Evolutionary conservation across 2,797 vertebrate genomes (phyloP).

Genomic region (Leucoraja ocellata): DNA sequence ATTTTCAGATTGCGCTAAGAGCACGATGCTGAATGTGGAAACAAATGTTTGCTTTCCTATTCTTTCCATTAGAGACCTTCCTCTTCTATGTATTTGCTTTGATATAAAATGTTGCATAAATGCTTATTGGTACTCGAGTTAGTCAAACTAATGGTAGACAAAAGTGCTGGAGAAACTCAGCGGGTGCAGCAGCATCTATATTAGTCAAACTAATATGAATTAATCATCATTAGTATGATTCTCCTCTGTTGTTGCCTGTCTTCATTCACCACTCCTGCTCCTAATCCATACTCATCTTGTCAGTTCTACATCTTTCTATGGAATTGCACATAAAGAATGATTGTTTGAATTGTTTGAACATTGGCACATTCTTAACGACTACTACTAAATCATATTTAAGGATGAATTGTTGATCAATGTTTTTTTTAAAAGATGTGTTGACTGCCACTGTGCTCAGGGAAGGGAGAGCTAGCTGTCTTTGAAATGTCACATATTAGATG

Average conservation of each 20-base stretch:
- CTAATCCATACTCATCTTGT: too few species aligned
- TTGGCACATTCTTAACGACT: neutral
- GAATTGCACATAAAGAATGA: neutral
- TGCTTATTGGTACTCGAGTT: neutral
- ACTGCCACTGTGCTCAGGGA: too few species aligned
- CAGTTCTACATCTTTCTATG: neutral
- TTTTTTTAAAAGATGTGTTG: too few species aligned
- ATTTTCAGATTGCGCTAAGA: neutral
- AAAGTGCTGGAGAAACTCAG: too few species aligned
- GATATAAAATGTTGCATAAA: neutral
- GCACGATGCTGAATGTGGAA: neutral
- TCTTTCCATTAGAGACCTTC: neutral
- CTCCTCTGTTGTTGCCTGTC: neutral
- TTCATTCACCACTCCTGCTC: neutral
- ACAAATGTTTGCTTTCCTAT: neutral
- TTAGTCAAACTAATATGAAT: neutral
- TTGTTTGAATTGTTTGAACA: neutral
- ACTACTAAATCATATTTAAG: neutral
- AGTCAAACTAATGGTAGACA: neutral
- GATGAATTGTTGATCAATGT: too few species aligned
- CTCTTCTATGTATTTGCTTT: neutral
- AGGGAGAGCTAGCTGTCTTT: too few species aligned
- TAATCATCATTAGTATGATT: neutral
- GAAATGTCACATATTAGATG: too few species aligned
- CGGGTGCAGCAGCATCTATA: too few species aligned